A percentile compares a stretch with the other conserved stretches of the same genome.
Conservation (phyloP, 1,140 invertebrate species). For the Schlechtendalia chinensis region DNA sequence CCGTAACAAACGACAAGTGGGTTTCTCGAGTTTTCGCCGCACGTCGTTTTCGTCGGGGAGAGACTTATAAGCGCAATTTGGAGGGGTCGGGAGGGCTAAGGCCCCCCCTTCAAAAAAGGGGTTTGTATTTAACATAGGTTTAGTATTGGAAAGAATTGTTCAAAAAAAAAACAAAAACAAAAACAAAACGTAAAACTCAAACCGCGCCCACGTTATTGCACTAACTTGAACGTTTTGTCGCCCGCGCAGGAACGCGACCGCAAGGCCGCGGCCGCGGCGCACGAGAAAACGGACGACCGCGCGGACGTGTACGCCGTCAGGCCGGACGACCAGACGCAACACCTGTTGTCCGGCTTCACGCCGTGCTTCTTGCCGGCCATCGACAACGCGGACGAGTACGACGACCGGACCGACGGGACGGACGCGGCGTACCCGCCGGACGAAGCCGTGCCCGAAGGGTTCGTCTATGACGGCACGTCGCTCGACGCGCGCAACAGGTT, state of each 20-base stretch:
- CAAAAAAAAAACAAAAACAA: no score
- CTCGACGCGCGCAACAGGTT: constrained; percentile 50
- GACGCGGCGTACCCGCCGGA: constrained; percentile 13
- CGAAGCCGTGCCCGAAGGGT: neutral
- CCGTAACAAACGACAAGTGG: no score
- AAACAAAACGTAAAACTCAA: no score
- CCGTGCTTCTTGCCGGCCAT: constrained; percentile 51
- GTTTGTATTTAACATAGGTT: no score
- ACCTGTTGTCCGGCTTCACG: neutral
- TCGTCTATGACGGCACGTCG: constrained; percentile 28
- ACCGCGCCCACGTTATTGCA: no score
- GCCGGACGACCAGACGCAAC: neutral
- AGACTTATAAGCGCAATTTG: no score
- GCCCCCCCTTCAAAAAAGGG: no score
- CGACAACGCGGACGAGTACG: neutral
- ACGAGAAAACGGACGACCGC: constrained; percentile 13
- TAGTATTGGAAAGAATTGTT: no score
- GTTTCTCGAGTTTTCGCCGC: no score
- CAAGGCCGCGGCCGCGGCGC: neutral
- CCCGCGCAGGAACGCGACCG: neutral
- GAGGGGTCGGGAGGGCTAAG: no score
- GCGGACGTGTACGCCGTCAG: neutral
- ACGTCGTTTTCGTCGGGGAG: no score
- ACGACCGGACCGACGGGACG: neutral
- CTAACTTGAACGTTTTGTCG: no score